phyloP scores from a whole-genome alignment of 2,113 vertebrate genomes.

The Alexandromys fortis region DNA sequence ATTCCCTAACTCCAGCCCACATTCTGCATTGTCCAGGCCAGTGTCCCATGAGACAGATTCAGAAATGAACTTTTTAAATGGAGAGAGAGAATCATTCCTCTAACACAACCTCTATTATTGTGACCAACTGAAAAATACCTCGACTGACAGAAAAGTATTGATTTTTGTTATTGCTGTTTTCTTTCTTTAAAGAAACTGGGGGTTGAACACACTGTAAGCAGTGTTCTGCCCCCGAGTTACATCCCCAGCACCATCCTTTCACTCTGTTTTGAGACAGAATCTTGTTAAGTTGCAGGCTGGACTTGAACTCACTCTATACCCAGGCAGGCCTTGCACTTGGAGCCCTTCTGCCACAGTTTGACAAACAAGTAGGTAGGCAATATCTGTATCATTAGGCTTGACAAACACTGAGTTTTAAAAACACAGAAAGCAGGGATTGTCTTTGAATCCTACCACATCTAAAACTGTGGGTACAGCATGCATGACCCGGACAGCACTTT shows the following conservation, averaged over 20 bases:
- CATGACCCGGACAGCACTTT: background rate
- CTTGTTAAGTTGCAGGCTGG: background rate
- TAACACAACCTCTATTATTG: background rate
- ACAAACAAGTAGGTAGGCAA: background rate
- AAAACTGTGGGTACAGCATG: background rate
- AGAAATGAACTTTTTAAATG: background rate
- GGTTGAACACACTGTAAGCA: background rate
- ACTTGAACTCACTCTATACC: background rate
- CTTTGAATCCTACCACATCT: background rate
- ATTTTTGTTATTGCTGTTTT: background rate
- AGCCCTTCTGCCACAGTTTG: background rate
- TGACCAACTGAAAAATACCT: background rate
- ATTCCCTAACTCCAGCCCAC: background rate
- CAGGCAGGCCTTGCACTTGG: background rate
- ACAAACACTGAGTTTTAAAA: background rate
- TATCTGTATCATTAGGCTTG: background rate
- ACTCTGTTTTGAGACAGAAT: background rate
- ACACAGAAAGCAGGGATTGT: background rate
- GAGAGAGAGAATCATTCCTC: background rate
- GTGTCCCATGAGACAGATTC: background rate
- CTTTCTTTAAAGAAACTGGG: background rate
- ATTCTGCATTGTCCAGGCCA: background rate
- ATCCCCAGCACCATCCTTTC: background rate
- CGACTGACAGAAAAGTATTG: background rate
- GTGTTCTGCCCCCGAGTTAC: background rate